Evolutionary conservation across 2,113 vertebrate species (phyloP), one percentile per base, ranked within the genome.

Genomic region (Cinclus mexicanus): DNA sequence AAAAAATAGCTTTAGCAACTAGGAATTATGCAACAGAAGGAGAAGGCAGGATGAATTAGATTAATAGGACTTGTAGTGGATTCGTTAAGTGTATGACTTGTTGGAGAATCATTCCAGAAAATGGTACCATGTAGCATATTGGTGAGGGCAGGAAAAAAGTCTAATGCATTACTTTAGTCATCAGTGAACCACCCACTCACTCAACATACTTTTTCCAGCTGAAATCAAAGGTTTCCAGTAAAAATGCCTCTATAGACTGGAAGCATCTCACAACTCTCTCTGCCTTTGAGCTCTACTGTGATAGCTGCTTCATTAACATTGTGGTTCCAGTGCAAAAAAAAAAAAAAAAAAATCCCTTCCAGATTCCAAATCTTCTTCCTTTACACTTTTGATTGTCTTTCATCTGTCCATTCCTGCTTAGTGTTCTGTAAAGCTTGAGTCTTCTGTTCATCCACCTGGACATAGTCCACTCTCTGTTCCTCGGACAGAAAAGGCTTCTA

Each of bases 381-480:
- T 99, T 96, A 99, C 41, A 97, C 98, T 98, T 99, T 99, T 3
- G 99, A 99, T 93, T 99, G 99, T 52, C 99, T 98, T 75, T 98
- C 98, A 63, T 99, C 99, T 44, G 98, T 99, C 99, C 99, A 99
- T 97, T 99, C 99, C 97, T 99, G 98, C 93, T 98, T 99, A 91
- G 99, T 99, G 98, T 97, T 99, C 97, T 98, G 99, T 86, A 99
- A 98, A 41, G 99, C 99, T 89, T 99, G 99, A n/a, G 99, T 99
- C 98, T 99, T 99, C 98, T 99, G 98, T 85, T 99, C 99, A 47
- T 99, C 99, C 83, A 99, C 99, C 88, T 99, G 98, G 74, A 99
- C 99, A 6, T 99, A 99, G 97, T 99, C 99, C 74, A 99, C 99
- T 87, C 98, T 97, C 88, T 99, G 98, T 28, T 99, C 99, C 90